Evolutionary conservation across 2,888 invertebrate genomes (phyloP).

Genomic region (Gastrophysa polygoni): DNA sequence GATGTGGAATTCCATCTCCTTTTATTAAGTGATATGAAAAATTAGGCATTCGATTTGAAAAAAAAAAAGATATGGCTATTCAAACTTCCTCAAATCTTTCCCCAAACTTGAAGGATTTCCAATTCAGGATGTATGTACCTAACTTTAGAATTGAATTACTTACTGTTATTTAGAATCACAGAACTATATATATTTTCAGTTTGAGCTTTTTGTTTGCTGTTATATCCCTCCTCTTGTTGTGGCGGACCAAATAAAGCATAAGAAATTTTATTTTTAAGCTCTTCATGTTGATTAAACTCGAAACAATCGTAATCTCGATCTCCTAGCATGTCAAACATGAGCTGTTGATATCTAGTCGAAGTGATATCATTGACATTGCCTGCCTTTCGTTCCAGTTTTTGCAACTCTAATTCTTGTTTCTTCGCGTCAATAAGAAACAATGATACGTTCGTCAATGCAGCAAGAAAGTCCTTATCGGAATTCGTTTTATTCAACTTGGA

Average conservation of each 20-base stretch:
- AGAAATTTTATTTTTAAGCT: conserved; percentile 63
- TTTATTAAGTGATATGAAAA: too few relatives aligned
- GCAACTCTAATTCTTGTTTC: conserved; percentile 33
- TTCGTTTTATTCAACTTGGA: conserved; percentile 32
- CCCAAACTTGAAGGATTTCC: too few relatives aligned
- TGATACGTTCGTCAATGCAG: conserved; percentile 35
- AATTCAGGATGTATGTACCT: too few relatives aligned
- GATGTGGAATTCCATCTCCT: too few relatives aligned
- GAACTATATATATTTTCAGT: conserved; percentile 43
- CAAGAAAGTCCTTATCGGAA: conserved; percentile 32
- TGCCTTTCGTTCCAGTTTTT: conserved; percentile 22
- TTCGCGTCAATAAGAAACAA: conserved; percentile 35
- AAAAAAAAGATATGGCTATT: too few relatives aligned
- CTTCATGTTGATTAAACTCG: conserved; percentile 60
- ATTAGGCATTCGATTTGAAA: too few relatives aligned
- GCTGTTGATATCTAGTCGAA: conserved; percentile 59
- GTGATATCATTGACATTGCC: conserved; percentile 39
- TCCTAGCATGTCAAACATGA: conserved; percentile 64
- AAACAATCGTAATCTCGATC: conserved; percentile 64
- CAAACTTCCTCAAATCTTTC: too few relatives aligned
- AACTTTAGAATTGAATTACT: conserved; percentile 25
- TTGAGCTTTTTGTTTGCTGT: conserved; percentile 41
- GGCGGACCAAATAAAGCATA: conserved; percentile 65
- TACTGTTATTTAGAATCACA: conserved; percentile 45
- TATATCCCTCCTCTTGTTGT: conserved; percentile 56